Base-by-base conservation (phyloP, 2,797 vertebrate genomes). In the Bovichtus variegatus region DNA sequence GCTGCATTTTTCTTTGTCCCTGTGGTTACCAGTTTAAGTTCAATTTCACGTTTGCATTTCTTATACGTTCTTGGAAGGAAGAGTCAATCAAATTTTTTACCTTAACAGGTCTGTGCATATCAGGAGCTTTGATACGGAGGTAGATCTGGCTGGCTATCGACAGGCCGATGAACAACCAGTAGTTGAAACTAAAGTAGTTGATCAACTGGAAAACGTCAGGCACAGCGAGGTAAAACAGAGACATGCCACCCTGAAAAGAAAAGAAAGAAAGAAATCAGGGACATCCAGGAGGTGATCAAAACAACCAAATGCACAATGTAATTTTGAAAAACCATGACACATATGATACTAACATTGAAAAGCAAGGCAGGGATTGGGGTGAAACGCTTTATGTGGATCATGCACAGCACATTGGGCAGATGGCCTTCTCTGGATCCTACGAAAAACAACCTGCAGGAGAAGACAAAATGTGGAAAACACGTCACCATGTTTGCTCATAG, bases 121-220 rank as follows among this genome's bases (percentile, higher is more conserved):
- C 89, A 1, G 96, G 96, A 51, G 78, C 83, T 80, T 94, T 96
- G 68, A 95, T 3, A 9, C 96, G 94, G 57, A 97, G 93, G 89
- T 96, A 96, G 57, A 97, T 95, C 84, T 76, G 95, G 76, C 95
- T 95, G 82, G 72, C 96, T 44, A 96, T 94, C 7, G 96, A 96
- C 66, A 97, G 81, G 62, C 96, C 96, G 5, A 96, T 96, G 71
- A 97, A 97, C 47, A 96, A 77, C 96, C 96, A 97, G 87, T 97
- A 97, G 71, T 96, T 96, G 78, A 97, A 97, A 83, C 96, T 97
- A 82, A 96, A 97, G 76, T 95, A 97, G 90, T 96, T 96, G 78
- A 97, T 97, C 47, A 97, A 85, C 78, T 89, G 95, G 83, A 95
- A 96, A 15, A 97, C 95, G 6, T 97, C 96, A 3, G 84, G 91